Percentiles rank a stretch among this genome's conserved stretches.
Conservation (phyloP, 2,113 vertebrate species). For the Plestiodon gilberti region DNA sequence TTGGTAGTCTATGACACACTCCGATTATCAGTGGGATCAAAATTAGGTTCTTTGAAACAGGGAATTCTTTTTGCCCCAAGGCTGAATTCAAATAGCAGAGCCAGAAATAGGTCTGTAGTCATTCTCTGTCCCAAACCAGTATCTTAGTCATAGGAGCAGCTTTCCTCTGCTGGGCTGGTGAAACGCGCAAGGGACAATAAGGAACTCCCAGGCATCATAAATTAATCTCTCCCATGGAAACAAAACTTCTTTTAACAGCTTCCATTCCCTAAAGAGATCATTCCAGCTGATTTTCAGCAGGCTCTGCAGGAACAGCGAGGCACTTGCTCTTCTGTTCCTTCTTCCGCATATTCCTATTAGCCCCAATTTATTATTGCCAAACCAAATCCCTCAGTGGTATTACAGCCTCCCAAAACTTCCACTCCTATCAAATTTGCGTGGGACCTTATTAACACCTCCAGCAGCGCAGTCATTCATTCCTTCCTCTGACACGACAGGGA, state of each 20-base stretch:
- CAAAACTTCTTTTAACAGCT: not conserved
- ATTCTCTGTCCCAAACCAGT: no score
- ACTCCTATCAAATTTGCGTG: not conserved
- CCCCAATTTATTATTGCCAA: not conserved
- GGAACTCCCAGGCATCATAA: not conserved
- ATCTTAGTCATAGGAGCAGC: not conserved
- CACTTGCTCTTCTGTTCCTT: constrained; percentile 11
- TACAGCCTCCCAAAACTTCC: not conserved
- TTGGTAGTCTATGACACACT: no score
- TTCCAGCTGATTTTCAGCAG: not conserved
- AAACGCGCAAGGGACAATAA: not conserved
- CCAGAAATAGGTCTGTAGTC: not conserved
- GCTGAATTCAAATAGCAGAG: not conserved
- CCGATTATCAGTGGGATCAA: no score
- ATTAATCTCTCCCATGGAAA: constrained; percentile 7
- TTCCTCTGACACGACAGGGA: not conserved
- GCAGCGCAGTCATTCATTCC: constrained; percentile 4
- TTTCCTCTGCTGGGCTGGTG: not conserved
- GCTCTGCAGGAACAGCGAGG: not conserved
- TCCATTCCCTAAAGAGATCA: not conserved
- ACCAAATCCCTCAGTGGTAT: not conserved
- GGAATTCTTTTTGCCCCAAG: not conserved
- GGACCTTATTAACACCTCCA: constrained; percentile 13
- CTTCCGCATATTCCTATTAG: not conserved
- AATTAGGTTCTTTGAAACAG: not conserved